A percentile compares a stretch with the other conserved stretches of the same genome.
Conservation (phyloP, 2,113 vertebrate genomes). For the Formicarius rufipectus region DNA sequence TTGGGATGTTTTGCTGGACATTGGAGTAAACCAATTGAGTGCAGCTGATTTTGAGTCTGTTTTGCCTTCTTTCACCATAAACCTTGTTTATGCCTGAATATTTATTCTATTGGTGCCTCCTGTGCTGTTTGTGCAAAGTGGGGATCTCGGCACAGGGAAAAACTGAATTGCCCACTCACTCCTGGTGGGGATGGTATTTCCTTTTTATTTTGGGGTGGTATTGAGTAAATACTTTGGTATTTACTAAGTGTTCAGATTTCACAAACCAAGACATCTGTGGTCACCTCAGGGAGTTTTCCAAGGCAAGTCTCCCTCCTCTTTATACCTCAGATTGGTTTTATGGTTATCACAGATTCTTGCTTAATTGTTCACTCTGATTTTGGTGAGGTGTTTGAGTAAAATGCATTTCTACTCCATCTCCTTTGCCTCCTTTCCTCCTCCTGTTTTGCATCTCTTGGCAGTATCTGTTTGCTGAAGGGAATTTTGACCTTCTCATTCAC, state of each 20-base stretch:
- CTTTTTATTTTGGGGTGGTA: not conserved
- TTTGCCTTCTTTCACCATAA: not conserved
- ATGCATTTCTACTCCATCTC: not conserved
- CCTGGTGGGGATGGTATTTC: fast-evolving
- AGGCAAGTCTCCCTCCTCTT: not conserved
- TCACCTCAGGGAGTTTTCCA: fast-evolving
- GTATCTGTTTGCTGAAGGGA: not conserved
- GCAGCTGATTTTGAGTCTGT: not conserved
- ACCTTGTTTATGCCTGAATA: not conserved
- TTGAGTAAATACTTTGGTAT: not conserved
- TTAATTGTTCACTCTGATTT: not conserved
- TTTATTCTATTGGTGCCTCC: not conserved
- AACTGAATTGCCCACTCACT: not conserved
- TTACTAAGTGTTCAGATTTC: not conserved
- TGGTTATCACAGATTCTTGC: not conserved
- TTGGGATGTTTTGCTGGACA: not conserved
- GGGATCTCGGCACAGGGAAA: not conserved
- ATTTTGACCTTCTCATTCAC: not conserved
- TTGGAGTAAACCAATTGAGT: fast-evolving
- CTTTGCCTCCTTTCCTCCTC: not conserved
- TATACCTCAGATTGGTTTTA: not conserved
- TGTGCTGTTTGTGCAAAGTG: not conserved
- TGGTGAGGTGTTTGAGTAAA: not conserved
- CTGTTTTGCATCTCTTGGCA: not conserved
- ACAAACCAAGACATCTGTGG: not conserved